phyloP scores from a whole-genome alignment of 92 coral and sea anemone genomes.

The Epizoanthus rinbou region DNA sequence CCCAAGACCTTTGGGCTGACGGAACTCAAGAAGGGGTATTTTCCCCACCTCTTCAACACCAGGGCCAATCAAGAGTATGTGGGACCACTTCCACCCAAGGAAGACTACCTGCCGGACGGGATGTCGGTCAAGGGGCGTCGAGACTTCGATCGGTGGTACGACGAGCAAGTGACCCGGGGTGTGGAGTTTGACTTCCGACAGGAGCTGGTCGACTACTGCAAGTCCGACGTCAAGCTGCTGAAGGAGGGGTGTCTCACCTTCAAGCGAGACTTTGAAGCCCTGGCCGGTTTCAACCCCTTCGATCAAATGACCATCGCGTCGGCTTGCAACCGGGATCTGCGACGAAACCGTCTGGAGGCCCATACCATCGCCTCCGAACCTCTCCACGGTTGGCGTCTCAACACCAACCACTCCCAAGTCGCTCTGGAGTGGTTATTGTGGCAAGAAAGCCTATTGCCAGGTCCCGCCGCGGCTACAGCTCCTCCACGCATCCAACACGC shows the following conservation, averaged over 20 bases:
- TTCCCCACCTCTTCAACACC: conserved; percentile 15
- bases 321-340: conserved; percentile 11
- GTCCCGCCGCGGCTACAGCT: conserved; percentile 29
- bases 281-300: conserved; percentile 42
- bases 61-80: conserved; percentile 2
- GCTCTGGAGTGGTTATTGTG: neutral
- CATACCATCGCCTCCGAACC: neutral
- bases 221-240: conserved; percentile 32
- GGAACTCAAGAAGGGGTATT: no score
- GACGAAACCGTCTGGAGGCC: neutral
- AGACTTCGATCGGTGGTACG: conserved; percentile 18
- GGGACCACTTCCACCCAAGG: neutral
- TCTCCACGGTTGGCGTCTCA: neutral
- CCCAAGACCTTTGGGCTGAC: no score
- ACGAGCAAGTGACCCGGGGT: neutral
- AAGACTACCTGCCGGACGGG: neutral
- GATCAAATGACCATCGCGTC: conserved; percentile 29
- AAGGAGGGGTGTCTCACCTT: conserved; percentile 34
- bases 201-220: conserved; percentile 26
- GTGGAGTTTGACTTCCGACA: conserved; percentile 20
- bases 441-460: neutral
- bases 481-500: conserved; percentile 1
- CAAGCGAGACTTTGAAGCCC: conserved; percentile 5
- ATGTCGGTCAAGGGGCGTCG: neutral
- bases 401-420: neutral